These are phyloP conservation scores for Stegodyphus dumicola DNA, from an alignment of 1,140 invertebrate species.

Conservation along the genomic window DNA sequence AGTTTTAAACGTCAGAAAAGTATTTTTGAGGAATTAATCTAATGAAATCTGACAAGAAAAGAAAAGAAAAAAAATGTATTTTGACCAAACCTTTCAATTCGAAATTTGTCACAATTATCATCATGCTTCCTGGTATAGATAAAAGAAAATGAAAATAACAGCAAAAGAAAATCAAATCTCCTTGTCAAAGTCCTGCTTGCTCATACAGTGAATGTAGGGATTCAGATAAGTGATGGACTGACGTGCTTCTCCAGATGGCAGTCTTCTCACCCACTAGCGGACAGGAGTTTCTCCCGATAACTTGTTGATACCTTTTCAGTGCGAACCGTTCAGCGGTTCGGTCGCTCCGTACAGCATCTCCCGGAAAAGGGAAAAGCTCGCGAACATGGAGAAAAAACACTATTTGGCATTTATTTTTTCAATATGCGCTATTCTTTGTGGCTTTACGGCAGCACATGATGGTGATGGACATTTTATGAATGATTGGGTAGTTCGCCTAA, in stretches of 20 bases:
- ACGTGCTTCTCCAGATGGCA: conserved; percentile 36
- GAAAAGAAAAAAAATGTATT: neutral
- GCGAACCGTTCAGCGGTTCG: neutral
- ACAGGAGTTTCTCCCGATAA: conserved; percentile 36
- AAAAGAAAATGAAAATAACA: neutral
- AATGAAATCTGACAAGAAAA: neutral
- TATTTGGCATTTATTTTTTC: neutral
- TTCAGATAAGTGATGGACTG: neutral
- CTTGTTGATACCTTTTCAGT: conserved; percentile 50
- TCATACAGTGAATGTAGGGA: neutral
- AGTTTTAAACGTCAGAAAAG: no score
- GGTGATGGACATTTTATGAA: conserved; percentile 68
- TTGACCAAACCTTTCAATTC: neutral
- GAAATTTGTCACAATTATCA: neutral
- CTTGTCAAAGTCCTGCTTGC: neutral
- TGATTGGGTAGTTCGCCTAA: conserved; percentile 73
- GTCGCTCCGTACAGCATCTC: neutral
- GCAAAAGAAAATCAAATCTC: neutral
- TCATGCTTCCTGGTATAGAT: neutral
- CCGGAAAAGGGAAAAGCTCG: neutral
- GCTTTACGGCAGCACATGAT: conserved; percentile 10
- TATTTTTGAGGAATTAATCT: neutral
- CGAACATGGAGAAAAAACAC: neutral
- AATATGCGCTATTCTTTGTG: neutral
- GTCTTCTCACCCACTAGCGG: conserved; percentile 14